Evolutionary conservation across 2,797 vertebrate genomes (phyloP), one percentile per base, ranked within the genome.

Genomic region (Tapera naevia): DNA sequence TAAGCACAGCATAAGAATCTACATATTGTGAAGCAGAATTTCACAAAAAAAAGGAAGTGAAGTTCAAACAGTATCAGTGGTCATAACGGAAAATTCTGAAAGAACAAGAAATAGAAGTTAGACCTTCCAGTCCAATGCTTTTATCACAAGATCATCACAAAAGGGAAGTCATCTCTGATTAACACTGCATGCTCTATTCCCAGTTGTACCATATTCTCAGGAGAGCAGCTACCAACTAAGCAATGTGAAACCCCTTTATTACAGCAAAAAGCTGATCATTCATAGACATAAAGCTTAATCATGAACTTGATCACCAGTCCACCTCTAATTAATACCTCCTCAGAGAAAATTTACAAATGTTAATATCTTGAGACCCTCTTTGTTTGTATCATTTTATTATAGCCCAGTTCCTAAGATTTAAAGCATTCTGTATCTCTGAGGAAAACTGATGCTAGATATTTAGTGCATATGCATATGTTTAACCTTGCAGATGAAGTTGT

Each of bases 231-330:
- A 80, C 91, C 69, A 88, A 70, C 35, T 9, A 65, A 90, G 75
- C 48, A 88, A 69, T 72, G 74, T 79, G 78, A 91, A 72, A 86
- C n/a, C 51, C 41, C 30, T 65, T 96, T 95, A 79, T 88, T 89
- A 46, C n/a, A 81, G 51, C 25, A 72, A 80, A 94, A 94, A 94
- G 21, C 32, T 58, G 86, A 62, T 13, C 46, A 79, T 92, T 86
- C 73, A 81, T 1, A 65, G 80, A 62, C 46, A 79, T 84, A 91
- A 86, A 94, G 21, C 22, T 73, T 62, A 86, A 95, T 62, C 28
- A 54, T 94, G 73, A 79, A 37, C 51, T 94, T 80, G 46, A 88
- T 70, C 90, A 70, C 33, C 41, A 80, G 35, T 61, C 45, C 23
- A 1, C 17, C 21, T 75, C 37, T 72, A 13, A 74, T 76, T 92